These are phyloP conservation scores for Catonia carolina DNA, from an alignment of 2,888 invertebrate species.

Conservation along the genomic window DNA sequence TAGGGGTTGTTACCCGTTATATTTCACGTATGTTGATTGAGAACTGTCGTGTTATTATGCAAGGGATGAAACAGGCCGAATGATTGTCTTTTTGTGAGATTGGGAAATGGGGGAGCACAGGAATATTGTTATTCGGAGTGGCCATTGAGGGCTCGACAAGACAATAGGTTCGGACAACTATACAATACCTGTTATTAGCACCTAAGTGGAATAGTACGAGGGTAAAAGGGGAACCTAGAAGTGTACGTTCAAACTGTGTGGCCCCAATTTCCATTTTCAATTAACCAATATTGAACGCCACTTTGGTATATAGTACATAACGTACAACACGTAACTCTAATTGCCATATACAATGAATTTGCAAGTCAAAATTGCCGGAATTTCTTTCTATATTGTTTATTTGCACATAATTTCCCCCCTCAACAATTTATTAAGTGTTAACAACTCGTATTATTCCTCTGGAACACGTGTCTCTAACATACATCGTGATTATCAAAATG, in stretches of 20 bases:
- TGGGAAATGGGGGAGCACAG: background rate
- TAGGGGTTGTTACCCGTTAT: too few relatives aligned
- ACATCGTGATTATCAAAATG: too few relatives aligned
- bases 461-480: too few relatives aligned
- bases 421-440: too few relatives aligned
- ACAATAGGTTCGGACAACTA: slow-evolving; percentile 7
- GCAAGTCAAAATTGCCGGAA: slow-evolving; percentile 12
- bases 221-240: too few relatives aligned
- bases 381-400: background rate
- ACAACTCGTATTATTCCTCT: too few relatives aligned
- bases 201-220: background rate
- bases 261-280: slow-evolving; percentile 10
- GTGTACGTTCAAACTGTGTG: too few relatives aligned
- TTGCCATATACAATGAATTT: slow-evolving; percentile 13
- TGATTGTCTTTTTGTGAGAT: slow-evolving; percentile 11
- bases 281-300: slow-evolving; percentile 10
- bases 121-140: slow-evolving; percentile 8
- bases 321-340: background rate
- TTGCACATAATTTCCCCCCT: too few relatives aligned
- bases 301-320: slow-evolving; percentile 3
- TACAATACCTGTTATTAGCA: slow-evolving; percentile 10
- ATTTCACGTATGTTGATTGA: too few relatives aligned
- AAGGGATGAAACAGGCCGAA: too few relatives aligned
- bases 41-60: too few relatives aligned
- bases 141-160: background rate